Evolutionary conservation across 2,797 vertebrate genomes (phyloP), one percentile per base, ranked within the genome.

Genomic region (Coilia nasus): DNA sequence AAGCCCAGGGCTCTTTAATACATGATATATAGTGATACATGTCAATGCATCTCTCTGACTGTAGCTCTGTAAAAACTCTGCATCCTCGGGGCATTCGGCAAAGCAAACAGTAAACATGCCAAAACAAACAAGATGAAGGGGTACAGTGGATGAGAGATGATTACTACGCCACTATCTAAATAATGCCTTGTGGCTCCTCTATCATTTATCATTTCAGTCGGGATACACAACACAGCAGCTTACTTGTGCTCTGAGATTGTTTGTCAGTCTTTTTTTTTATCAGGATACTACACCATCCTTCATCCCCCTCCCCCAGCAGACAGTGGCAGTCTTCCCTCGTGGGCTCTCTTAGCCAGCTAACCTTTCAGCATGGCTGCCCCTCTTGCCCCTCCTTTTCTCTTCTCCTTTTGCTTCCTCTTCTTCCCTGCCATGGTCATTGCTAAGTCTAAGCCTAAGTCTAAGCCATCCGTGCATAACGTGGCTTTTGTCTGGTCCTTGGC

Each of bases 401-500:
- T 6, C 6, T 44, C 50, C 50, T 14, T 78, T 19, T 15, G 44
- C 71, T 21, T 78, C 6, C 31, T n/a, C 6, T 44, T 41, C 31
- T 44, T 41, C 15, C 4, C 6, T 41, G 5, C 1, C 46, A 47
- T 47, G 7, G 35, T 41, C 31, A 35, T 41, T 19, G 35, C n/a
- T n/a, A 31, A 75, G 71, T 3, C 71, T 10, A 44, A 78, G 6
- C 21, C 17, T n/a, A 31, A 75, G 71, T 3, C 71, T 10, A 44
- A 78, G 6, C 21, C 17, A 31, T 19, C 71, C 71, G 15, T 78
- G 71, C 6, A 78, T 78, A 31, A 44, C 14, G 35, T 41, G 17
- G 67, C 64, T 71, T 71, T 71, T 71, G 67, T 71, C 67, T 71
- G 28, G 12, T 71, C 67, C 28, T 35, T 35, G 25, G 28, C 71